Conservation (phyloP, 2,888 invertebrate genomes). For the Drosophila eohydei region DNA sequence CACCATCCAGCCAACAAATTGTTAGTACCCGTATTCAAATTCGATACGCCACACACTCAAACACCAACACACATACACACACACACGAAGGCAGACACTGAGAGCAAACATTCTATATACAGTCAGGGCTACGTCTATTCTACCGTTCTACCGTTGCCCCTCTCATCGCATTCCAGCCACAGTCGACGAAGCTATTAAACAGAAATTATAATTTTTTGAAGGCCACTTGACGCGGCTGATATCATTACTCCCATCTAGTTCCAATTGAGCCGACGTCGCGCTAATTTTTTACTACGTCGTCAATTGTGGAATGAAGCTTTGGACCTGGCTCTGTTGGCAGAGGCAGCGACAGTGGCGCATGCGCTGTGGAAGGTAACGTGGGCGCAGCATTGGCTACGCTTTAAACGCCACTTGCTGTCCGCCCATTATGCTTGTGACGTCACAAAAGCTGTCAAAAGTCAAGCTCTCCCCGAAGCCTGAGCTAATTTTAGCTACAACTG, state of each 20-base stretch:
- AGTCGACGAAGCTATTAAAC: constrained; percentile 58
- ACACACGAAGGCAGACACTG: constrained; percentile 8
- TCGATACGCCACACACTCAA: constrained; percentile 44
- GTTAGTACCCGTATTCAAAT: constrained; percentile 70
- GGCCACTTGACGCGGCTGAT: constrained; percentile 66
- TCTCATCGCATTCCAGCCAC: constrained; percentile 28
- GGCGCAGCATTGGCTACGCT: background rate
- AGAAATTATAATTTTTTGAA: constrained; percentile 79
- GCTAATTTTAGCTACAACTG: background rate
- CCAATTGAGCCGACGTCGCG: constrained; percentile 62
- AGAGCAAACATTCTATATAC: constrained; percentile 42
- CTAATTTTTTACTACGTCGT: constrained; percentile 61
- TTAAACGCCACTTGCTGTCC: constrained; percentile 7
- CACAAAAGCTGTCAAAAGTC: constrained; percentile 27
- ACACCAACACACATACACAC: constrained; percentile 3
- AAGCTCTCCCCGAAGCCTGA: constrained; percentile 37
- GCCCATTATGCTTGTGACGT: constrained; percentile 37
- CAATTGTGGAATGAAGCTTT: constrained; percentile 40
- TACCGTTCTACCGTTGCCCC: constrained; percentile 28
- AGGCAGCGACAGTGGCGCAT: constrained; percentile 18
- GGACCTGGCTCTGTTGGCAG: constrained; percentile 11
- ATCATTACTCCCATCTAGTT: constrained; percentile 71
- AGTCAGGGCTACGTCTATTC: constrained; percentile 42
- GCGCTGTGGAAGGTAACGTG: constrained; percentile 27
- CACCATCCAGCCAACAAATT: constrained; percentile 60